Evolutionary conservation across 2,888 invertebrate species (phyloP).

Genomic region (Cantharis rustica): DNA sequence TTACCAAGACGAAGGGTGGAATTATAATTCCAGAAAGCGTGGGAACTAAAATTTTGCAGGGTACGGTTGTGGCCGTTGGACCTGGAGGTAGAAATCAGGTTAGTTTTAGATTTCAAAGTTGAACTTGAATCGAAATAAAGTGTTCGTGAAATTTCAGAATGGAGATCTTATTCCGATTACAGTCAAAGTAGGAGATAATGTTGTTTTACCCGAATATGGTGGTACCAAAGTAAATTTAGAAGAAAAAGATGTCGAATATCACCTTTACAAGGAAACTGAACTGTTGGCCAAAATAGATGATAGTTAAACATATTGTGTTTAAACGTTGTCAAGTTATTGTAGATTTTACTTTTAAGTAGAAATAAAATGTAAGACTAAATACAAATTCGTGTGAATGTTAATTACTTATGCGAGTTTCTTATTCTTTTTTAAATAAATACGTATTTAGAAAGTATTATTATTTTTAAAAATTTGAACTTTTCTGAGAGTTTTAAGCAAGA

Average conservation of each 20-base stretch:
- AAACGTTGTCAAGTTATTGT: neutral
- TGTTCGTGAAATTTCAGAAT: constrained; percentile 60
- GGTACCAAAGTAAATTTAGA: constrained; percentile 94
- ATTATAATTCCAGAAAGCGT: constrained; percentile 97
- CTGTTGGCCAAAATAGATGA: constrained; percentile 89
- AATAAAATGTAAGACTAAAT: neutral
- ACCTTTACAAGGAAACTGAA: constrained; percentile 93
- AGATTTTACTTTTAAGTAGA: neutral
- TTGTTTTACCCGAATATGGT: constrained; percentile 97
- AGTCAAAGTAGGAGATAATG: constrained; percentile 91
- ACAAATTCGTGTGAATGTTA: neutral
- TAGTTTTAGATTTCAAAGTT: neutral
- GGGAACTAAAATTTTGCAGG: constrained; percentile 88
- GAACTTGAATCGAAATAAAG: neutral
- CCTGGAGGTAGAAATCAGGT: constrained; percentile 84
- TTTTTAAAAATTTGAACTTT: neutral
- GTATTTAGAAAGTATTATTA: neutral
- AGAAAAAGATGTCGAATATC: constrained; percentile 84
- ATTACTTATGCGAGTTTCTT: neutral
- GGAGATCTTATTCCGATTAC: constrained; percentile 80
- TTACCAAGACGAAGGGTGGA: constrained; percentile 93
- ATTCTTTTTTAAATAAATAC: neutral
- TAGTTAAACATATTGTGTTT: neutral
- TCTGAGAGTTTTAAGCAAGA: too few species aligned
- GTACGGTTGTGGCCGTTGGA: constrained; percentile 94